phyloP scores from a whole-genome alignment of 2,797 vertebrate genomes.

The Malurus splendens region DNA sequence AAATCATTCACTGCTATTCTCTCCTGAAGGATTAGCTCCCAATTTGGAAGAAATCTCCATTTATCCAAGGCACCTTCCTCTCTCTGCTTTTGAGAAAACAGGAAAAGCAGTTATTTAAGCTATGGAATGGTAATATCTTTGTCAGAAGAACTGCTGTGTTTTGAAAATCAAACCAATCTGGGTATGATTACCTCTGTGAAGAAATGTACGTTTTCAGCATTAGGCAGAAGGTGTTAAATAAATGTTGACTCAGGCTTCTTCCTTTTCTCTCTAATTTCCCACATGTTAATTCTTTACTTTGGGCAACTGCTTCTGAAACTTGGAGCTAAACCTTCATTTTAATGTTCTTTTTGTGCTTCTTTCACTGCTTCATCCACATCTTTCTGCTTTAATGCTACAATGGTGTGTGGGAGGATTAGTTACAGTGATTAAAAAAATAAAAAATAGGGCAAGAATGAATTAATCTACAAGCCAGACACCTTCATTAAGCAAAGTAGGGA shows the following conservation, averaged over 20 bases:
- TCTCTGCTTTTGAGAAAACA: background rate
- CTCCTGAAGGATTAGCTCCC: background rate
- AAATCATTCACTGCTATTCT: background rate
- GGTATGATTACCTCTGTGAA: background rate
- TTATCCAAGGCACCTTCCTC: background rate
- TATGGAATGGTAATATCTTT: background rate
- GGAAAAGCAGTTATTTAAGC: background rate
- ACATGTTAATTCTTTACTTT: slow-evolving; percentile 8
- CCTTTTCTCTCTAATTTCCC: slow-evolving; percentile 9
- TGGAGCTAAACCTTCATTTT: background rate
- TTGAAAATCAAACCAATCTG: background rate
- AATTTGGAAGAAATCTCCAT: background rate
- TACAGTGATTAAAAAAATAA: slow-evolving; percentile 1
- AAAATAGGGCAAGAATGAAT: slow-evolving; percentile 8
- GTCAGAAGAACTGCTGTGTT: background rate
- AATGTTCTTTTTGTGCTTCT: background rate
- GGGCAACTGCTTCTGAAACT: background rate
- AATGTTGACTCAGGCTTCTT: slow-evolving; percentile 19
- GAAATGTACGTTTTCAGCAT: background rate
- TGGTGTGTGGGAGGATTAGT: slow-evolving; percentile 1
- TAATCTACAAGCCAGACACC: slow-evolving; percentile 29
- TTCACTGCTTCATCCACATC: background rate
- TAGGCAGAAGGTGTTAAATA: slow-evolving; percentile 10
- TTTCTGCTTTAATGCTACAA: slow-evolving; percentile 1
- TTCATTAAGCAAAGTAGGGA: slow-evolving; percentile 37